Conservation (phyloP, 1,140 invertebrate species). For the Marisa cornuarietis region DNA sequence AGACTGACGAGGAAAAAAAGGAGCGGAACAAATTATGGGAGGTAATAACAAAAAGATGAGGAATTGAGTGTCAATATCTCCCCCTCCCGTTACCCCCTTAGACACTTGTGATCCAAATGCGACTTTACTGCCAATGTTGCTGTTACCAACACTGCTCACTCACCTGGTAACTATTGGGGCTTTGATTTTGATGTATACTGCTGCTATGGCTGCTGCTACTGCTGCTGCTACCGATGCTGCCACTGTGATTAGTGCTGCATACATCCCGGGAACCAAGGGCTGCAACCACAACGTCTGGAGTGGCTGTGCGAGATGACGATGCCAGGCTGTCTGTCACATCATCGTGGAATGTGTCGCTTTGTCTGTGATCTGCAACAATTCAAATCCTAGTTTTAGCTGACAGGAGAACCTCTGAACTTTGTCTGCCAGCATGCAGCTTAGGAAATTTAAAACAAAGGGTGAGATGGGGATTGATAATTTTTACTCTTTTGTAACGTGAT, state of each 20-base stretch:
- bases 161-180: slow-evolving; percentile 10
- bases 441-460: no score
- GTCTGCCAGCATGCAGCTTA: no score
- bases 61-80: no score
- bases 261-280: background rate
- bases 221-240: slow-evolving; percentile 8
- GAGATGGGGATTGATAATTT: no score
- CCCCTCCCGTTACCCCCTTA: no score
- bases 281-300: slow-evolving; percentile 6
- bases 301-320: slow-evolving; percentile 13
- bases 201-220: slow-evolving; percentile 1
- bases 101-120: no score
- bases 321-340: slow-evolving; percentile 18
- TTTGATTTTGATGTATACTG: background rate
- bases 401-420: no score
- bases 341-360: slow-evolving; percentile 24
- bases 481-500: no score
- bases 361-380: slow-evolving; percentile 18
- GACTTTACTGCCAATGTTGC: background rate
- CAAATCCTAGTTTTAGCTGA: no score
- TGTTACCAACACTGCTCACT: background rate
- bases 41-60: no score
- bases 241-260: slow-evolving; percentile 7
- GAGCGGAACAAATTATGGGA: no score
- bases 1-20: no score